Evolutionary conservation across 2,888 invertebrate species (phyloP).

Genomic region (Uropetala carovei): DNA sequence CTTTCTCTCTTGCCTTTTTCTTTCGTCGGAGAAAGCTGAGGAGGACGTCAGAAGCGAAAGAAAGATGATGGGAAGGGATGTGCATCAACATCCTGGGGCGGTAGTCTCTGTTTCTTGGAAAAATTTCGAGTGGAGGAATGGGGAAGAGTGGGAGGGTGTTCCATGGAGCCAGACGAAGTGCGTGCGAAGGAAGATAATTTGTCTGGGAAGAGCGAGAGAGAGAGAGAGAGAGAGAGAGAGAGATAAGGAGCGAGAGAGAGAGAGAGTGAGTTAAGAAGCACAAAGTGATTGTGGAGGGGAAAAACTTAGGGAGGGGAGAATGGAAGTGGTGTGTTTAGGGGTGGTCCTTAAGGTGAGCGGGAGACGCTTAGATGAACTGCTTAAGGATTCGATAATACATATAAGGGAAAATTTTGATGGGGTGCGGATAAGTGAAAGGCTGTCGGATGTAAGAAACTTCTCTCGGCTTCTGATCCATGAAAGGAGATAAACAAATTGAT

Average conservation of each 20-base stretch:
- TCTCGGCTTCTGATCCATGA: neutral
- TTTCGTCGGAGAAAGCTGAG: neutral
- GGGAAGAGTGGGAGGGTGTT: neutral
- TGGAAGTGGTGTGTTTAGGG: neutral
- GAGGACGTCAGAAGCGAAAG: neutral
- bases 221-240: neutral
- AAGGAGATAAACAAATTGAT: neutral
- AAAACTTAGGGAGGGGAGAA: neutral
- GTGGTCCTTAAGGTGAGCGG: neutral
- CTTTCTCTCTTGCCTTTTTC: neutral
- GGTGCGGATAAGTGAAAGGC: neutral
- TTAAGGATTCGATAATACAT: neutral
- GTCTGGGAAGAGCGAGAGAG: neutral
- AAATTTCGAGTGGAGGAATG: neutral
- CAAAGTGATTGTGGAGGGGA: too few species aligned
- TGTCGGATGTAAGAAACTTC: neutral
- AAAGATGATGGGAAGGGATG: neutral
- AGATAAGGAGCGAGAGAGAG: neutral
- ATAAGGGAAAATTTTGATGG: neutral
- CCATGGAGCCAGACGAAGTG: neutral
- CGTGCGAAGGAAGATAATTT: neutral
- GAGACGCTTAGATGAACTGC: slow-evolving; percentile 12
- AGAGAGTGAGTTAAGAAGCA: too few species aligned
- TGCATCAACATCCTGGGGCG: neutral
- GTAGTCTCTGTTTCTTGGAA: neutral